Base-by-base conservation (phyloP, 2,888 invertebrate species). In the Perizoma affinitatum region DNA sequence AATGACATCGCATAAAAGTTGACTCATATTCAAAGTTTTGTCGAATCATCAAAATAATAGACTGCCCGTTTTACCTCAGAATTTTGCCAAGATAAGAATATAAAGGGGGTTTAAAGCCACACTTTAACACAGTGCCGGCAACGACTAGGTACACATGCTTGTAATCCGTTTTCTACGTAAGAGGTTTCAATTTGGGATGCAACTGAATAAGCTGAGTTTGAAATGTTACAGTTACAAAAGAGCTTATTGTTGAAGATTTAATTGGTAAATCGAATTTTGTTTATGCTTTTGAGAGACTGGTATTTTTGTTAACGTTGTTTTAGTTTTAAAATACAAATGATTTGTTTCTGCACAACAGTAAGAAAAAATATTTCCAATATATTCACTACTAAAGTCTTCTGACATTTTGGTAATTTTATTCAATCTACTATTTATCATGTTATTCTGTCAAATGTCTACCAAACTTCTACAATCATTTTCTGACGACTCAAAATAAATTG, bases 11-110 rank as follows among this genome's bases (percentile, higher is more conserved):
- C 74, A 67, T 71, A 75, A 80, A 74, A 78, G 79, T 71, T 73
- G 68, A 79, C 70, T 82, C 71, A 76, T 80, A 79, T 84, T 83
- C 77, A 80, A 83, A 81, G 78, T 79, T 78, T 84, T 84, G 82
- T 83, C 79, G 77, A 71, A 70, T 84, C 82, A 82, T 86, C 82
- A 83, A 82, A 85, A 84, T 87, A 87, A 87, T 83, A 80, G 81
- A 71, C 70, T 66, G 73, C 79, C 78, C 79, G 76, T 83, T 86
- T 76, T 69, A 80, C 80, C 82, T 80, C 76, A 72, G 69, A 70
- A 76, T 76, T 72, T 78, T 80, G 81, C 76, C 74, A 75, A 80
- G 82, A 85, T 83, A 83, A 82, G 70, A 69, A 61, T 64, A 57
- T 72, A 67, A 54, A 49, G 65, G 70, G 64, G 70, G 72, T 67